phyloP scores from a whole-genome alignment of 1,140 invertebrate genomes.

The Charaxes varanes region DNA sequence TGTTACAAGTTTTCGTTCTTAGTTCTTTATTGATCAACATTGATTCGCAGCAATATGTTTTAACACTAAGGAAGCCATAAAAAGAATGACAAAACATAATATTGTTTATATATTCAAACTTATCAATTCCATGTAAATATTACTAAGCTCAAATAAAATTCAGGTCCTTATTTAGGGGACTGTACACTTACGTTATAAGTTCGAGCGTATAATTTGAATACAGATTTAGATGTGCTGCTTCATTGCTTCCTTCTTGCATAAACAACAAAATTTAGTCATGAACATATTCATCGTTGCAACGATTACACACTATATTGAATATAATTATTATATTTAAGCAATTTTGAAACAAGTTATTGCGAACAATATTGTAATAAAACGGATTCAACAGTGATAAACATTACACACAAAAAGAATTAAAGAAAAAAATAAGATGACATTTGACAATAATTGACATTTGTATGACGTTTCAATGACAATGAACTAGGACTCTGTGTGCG shows the following conservation, averaged over 20 bases:
- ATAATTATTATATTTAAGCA: neutral
- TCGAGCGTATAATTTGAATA: neutral
- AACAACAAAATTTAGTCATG: neutral
- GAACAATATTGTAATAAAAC: conserved; percentile 1
- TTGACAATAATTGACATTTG: no score
- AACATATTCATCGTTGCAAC: neutral
- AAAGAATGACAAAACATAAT: no score
- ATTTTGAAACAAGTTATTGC: neutral
- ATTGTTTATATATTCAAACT: no score
- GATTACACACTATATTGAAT: neutral
- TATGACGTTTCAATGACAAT: no score
- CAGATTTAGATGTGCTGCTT: neutral
- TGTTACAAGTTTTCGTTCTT: no score
- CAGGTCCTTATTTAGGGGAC: neutral
- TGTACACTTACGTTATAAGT: neutral
- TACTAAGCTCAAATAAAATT: neutral
- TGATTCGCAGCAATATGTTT: no score
- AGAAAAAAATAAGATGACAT: no score
- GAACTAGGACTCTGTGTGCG: no score
- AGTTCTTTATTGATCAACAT: no score
- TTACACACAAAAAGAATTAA: conserved; percentile 13
- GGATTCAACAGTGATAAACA: no score
- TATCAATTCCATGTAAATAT: neutral
- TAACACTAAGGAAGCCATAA: no score
- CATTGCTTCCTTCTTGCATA: neutral